Conservation (phyloP, 2,888 invertebrate species). For the Megastigmus dorsalis region DNA sequence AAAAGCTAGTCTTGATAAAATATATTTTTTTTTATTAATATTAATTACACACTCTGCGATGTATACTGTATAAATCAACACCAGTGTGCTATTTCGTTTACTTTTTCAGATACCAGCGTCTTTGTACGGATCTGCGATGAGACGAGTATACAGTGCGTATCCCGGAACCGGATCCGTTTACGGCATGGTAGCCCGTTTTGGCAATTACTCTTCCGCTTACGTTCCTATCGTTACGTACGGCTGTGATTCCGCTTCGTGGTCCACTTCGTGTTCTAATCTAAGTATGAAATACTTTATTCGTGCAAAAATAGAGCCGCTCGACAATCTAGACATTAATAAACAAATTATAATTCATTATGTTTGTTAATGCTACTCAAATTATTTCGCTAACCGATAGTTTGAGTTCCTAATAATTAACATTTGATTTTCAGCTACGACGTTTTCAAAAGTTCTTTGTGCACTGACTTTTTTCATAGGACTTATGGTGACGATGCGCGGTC, state of each 20-base stretch:
- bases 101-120: slow-evolving; percentile 65
- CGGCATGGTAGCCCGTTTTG: slow-evolving; percentile 76
- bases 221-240: slow-evolving; percentile 82
- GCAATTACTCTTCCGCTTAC: slow-evolving; percentile 78
- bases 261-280: slow-evolving; percentile 75
- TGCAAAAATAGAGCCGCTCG: no score
- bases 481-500: slow-evolving; percentile 80
- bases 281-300: slow-evolving; percentile 74
- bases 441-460: slow-evolving; percentile 72
- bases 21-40: no score
- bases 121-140: slow-evolving; percentile 65
- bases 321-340: no score
- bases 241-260: slow-evolving; percentile 73
- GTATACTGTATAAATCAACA: neutral
- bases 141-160: slow-evolving; percentile 78
- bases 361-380: neutral
- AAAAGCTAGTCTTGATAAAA: neutral
- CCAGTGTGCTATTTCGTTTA: neutral
- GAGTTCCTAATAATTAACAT: no score
- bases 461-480: slow-evolving; percentile 78
- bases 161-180: slow-evolving; percentile 79
- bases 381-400: no score
- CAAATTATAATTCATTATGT: neutral
- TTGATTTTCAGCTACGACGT: slow-evolving; percentile 54
- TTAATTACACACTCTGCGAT: no score